Evolutionary conservation across 1,140 invertebrate genomes (phyloP).

Genomic region (Diorhabda elongata): DNA sequence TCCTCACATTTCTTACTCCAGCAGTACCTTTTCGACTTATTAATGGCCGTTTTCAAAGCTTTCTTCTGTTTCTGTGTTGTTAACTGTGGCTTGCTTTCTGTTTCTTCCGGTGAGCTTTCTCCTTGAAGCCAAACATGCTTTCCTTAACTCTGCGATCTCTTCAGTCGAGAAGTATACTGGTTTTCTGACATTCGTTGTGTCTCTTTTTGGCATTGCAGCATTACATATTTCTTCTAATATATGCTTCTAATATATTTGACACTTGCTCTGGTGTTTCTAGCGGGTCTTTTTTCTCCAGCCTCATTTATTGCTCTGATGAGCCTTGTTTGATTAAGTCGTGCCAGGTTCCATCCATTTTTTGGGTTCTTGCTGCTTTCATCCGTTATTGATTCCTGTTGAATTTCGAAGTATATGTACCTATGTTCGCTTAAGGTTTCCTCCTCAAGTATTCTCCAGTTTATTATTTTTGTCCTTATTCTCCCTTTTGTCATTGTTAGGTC

Average conservation of each 20-base stretch:
- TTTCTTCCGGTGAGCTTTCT: neutral
- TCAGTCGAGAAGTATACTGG: slow-evolving; percentile 8
- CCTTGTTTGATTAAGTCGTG: neutral
- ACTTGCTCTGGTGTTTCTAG: neutral
- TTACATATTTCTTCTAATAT: no score
- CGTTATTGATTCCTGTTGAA: neutral
- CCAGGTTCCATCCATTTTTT: neutral
- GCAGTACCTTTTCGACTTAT: slow-evolving; percentile 13
- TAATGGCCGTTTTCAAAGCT: neutral
- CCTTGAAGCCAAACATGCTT: neutral
- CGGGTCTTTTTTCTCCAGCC: neutral
- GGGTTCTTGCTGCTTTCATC: neutral
- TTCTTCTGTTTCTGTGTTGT: neutral
- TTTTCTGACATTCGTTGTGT: neutral
- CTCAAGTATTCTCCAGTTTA: neutral
- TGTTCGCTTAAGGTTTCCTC: neutral
- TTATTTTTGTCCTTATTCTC: neutral
- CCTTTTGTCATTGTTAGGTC: slow-evolving; percentile 1
- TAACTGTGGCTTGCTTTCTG: neutral
- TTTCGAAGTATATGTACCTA: neutral
- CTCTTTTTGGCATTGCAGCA: neutral
- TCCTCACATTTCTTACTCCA: slow-evolving; percentile 17
- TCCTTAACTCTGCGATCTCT: slow-evolving; percentile 13
- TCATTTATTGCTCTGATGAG: neutral
- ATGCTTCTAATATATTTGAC: neutral